Evolutionary conservation across 2,797 vertebrate genomes (phyloP).

Genomic region (Ispidina picta): DNA sequence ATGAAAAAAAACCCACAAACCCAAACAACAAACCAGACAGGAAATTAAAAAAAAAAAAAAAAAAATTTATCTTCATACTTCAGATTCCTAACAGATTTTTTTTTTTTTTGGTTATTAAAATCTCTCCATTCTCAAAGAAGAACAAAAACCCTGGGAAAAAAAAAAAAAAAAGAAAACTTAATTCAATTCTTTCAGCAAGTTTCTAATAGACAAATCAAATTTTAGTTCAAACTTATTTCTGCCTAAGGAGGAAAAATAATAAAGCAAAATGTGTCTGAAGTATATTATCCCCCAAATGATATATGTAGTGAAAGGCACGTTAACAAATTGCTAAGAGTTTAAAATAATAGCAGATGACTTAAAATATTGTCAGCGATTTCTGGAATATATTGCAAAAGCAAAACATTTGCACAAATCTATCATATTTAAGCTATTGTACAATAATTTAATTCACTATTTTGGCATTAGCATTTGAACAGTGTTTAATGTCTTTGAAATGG

Average conservation of each 20-base stretch:
- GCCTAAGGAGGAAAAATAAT: neutral
- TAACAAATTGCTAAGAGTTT: slow-evolving; percentile 16
- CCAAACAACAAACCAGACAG: neutral
- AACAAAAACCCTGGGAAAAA: no score
- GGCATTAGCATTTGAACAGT: slow-evolving; percentile 62
- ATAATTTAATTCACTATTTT: slow-evolving; percentile 44
- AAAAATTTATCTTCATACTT: neutral
- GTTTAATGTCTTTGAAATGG: slow-evolving; percentile 69
- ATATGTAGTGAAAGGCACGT: neutral
- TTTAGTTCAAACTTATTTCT: neutral
- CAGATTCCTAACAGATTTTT: neutral
- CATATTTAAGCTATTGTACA: slow-evolving; percentile 35
- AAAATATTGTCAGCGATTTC: neutral
- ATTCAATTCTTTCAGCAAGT: neutral
- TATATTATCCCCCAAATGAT: neutral
- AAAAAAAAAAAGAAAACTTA: neutral
- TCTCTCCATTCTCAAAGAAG: neutral
- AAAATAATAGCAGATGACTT: slow-evolving; percentile 34
- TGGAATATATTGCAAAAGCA: neutral
- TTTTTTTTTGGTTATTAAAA: neutral
- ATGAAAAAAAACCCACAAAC: neutral
- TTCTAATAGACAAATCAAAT: neutral
- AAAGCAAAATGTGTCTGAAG: neutral
- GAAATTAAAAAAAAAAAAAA: neutral
- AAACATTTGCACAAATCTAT: slow-evolving; percentile 16